Conservation (phyloP, 2,797 vertebrate species). For the Myotis pilosus region DNA sequence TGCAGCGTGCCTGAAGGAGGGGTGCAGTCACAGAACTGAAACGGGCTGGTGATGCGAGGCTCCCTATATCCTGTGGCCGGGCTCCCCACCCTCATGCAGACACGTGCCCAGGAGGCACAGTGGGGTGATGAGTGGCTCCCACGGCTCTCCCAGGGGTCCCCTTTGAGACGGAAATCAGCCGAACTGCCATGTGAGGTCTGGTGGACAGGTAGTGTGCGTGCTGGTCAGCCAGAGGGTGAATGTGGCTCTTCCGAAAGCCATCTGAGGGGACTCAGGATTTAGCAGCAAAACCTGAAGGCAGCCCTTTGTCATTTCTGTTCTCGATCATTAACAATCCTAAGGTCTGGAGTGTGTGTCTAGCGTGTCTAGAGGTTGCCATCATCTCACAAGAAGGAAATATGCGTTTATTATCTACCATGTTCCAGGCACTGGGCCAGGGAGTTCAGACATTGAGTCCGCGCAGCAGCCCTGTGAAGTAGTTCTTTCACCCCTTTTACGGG, state of each 20-base stretch:
- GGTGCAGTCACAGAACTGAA: neutral
- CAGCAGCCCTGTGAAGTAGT: neutral
- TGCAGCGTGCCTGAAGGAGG: neutral
- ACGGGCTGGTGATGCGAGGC: neutral
- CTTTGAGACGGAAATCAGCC: neutral
- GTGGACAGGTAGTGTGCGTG: too few species aligned
- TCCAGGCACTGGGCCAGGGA: neutral
- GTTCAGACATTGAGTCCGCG: neutral
- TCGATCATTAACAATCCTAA: neutral
- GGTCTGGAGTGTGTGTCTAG: neutral
- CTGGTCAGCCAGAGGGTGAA: neutral
- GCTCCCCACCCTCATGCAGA: neutral
- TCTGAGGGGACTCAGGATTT: neutral
- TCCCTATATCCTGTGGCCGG: too few species aligned
- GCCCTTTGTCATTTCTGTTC: neutral
- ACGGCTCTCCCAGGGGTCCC: neutral
- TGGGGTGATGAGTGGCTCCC: neutral
- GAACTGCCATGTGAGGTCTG: accelerated
- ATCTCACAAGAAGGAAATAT: neutral
- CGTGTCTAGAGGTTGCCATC: neutral
- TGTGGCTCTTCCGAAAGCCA: neutral
- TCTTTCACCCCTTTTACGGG: neutral
- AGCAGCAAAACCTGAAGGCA: neutral
- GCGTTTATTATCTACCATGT: neutral
- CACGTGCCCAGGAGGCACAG: accelerated